Evolutionary conservation across 2,797 vertebrate species (phyloP), one percentile per base, ranked within the genome.

Genomic region (Smutsia gigantea): DNA sequence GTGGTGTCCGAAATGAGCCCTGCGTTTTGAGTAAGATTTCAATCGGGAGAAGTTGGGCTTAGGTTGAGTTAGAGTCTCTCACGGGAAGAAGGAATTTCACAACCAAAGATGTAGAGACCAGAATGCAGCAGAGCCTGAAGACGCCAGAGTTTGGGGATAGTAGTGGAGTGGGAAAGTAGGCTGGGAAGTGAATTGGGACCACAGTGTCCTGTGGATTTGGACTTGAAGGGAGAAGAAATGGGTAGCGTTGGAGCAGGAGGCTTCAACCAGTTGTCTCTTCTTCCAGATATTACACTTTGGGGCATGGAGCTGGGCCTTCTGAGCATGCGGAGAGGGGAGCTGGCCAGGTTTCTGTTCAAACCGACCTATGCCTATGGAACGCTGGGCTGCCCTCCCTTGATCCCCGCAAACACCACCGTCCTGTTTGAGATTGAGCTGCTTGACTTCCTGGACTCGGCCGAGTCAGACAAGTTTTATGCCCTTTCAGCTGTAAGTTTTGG

Each of bases 301-400:
- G 99, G 99, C 13, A 98, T 99, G 98, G 99, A 99, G 96, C 59
- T 99, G 10, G 99, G 99, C 18, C 96, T 99, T 68, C 95, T 99
- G 97, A 99, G 99, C 0, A 99, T 99, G 99, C 98, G 97, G 98
- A 99, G 98, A 93, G 99, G 99, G n/a, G 99, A 99, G 97, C 97
- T 99, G 92, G 99, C 99, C 0, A 98, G 99, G 1, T 99, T 99
- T 92, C 95, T 99, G 51, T 98, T 99, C 86, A 86, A 96, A 1
- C 99, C 99, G 0, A 21, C 61, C 3, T 99, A 99, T 0, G 99
- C 99, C 0, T 99, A 99, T 0, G 99, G 99, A 21, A 94, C 61
- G 0, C 87, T 98, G 97, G 99, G 99, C 68, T 99, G 99, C 63
- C 99, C 99, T 14, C 99, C 99, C 0, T 74, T 99, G 12, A 99